These are phyloP conservation scores for Scotopteryx bipunctaria DNA, from an alignment of 2,888 invertebrate species.

Conservation along the genomic window DNA sequence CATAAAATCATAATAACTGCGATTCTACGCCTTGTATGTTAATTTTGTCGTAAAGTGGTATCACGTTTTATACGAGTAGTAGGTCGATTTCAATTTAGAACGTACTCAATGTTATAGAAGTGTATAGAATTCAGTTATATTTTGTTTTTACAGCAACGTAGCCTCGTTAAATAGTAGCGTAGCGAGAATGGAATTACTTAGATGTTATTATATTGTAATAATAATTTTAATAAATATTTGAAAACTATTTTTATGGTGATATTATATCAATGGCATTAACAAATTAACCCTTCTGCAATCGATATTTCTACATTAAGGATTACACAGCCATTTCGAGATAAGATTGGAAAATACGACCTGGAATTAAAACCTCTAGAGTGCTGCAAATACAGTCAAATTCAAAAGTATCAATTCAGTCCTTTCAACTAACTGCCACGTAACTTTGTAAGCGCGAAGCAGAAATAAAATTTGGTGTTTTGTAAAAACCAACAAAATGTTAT, in stretches of 20 bases:
- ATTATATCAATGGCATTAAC: neutral
- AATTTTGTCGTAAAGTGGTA: constrained; percentile 69
- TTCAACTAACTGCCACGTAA: neutral
- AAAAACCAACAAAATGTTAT: no score
- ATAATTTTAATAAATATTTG: no score
- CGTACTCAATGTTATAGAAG: no score
- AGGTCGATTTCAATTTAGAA: constrained; percentile 37
- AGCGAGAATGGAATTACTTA: no score
- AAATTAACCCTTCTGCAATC: neutral
- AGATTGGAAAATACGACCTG: constrained; percentile 57
- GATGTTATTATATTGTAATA: no score
- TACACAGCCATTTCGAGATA: constrained; percentile 6
- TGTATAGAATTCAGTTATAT: no score
- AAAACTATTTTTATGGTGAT: neutral
- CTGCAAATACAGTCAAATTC: constrained; percentile 56
- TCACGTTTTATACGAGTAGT: constrained; percentile 58
- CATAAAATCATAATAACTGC: constrained; percentile 47
- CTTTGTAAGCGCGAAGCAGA: neutral
- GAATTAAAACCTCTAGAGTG: constrained; percentile 61
- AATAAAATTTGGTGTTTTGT: no score
- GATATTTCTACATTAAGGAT: neutral
- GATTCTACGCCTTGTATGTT: constrained; percentile 71
- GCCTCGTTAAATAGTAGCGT: no score
- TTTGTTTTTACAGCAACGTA: no score
- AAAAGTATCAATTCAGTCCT: constrained; percentile 9